phyloP scores from a whole-genome alignment of 2,888 invertebrate species.

The Eudemis profundana region DNA sequence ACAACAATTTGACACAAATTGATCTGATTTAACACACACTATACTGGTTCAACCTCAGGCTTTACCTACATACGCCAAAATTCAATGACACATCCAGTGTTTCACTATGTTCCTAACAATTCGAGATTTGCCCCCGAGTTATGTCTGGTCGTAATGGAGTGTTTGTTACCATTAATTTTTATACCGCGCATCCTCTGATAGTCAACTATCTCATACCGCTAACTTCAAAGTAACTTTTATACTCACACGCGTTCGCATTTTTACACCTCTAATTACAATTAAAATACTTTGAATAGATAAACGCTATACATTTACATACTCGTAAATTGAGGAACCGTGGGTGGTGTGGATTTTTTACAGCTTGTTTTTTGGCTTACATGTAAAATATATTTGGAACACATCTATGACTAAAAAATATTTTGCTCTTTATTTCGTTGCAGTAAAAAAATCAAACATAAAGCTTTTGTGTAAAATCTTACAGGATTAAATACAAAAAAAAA shows the following conservation, averaged over 20 bases:
- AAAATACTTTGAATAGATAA: conserved; percentile 5
- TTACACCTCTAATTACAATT: conserved; percentile 29
- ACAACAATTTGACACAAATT: too few species aligned
- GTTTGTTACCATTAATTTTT: conserved; percentile 78
- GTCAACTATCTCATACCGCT: conserved; percentile 47
- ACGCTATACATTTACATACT: conserved; percentile 5
- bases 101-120: conserved; percentile 50
- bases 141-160: conserved; percentile 69
- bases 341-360: neutral
- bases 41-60: too few species aligned
- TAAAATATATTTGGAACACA: neutral
- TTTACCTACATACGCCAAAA: too few species aligned
- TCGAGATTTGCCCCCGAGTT: conserved; percentile 66
- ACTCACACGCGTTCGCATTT: conserved; percentile 7
- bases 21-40: too few species aligned
- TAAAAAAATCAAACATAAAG: too few species aligned
- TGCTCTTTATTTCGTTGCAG: too few species aligned
- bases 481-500: too few species aligned
- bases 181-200: conserved; percentile 71
- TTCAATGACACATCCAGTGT: conserved; percentile 45
- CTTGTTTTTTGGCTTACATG: neutral
- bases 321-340: conserved; percentile 3
- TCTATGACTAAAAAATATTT: too few species aligned
- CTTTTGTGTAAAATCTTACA: too few species aligned
- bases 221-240: conserved; percentile 24